Evolutionary conservation across 1,140 invertebrate species (phyloP), one percentile per base, ranked within the genome.

Genomic region (Trachelipus rathkii): DNA sequence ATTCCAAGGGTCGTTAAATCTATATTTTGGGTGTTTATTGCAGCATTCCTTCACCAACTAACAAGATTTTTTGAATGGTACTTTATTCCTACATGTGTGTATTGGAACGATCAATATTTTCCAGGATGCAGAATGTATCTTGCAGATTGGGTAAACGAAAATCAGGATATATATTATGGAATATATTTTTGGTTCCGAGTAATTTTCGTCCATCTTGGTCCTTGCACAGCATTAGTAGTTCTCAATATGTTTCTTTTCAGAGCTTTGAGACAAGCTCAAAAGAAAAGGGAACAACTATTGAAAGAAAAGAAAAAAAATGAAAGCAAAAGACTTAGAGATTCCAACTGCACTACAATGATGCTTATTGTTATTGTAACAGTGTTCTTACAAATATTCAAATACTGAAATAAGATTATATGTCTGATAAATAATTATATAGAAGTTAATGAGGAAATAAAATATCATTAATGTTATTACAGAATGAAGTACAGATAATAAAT

Each of bases 261-360:
- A 72, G 93, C 95, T 0, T 89, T 98, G 89, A 86, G 91, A 70
- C 87, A 90, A 79, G 95, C 95, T 0, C 92, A 95, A 84, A 86
- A 89, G 60, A 90, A 94, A 78, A 85, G 94, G 19, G 90, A 92
- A 82, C 89, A 91, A 83, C 87, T 95, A 10, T 91, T 95, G 10
- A 53, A 81, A 21, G 80, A 79, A n/a, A 76, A 78, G 82, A 91
- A 92, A 75, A 93, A 95, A 83, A 94, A 93, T 84, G 88, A 92
- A 76, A 86, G 86, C 79, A 86, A 85, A 75, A 93, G 92, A 83
- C 67, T 78, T 10, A 87, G 91, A 45, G 95, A 95, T 83, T 92
- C 91, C 7, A 96, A 97, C 83, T 96, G 93, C 83, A 97, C 95
- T 1, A 96, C 94, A 0, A 84, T 96, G 8, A 97, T 97, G 95